phyloP scores from a whole-genome alignment of 1,140 invertebrate species.

The Telenomus remus region DNA sequence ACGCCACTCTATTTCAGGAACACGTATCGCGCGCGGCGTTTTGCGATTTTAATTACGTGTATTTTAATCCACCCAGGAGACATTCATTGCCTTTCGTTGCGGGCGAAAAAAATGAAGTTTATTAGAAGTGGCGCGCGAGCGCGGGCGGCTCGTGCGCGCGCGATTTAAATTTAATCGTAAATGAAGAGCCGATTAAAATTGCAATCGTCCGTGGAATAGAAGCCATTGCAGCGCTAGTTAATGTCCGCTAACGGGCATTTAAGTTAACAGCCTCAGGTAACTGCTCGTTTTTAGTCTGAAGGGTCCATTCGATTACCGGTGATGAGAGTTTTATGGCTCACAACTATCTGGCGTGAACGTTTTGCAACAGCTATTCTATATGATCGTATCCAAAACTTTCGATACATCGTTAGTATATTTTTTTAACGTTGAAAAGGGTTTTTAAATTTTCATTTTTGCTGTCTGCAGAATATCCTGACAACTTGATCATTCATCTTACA shows the following conservation, averaged over 20 bases:
- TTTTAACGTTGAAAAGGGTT: too few relatives aligned
- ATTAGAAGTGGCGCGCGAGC: constrained; percentile 53
- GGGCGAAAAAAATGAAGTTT: constrained; percentile 67
- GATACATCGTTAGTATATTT: too few relatives aligned
- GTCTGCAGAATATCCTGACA: too few relatives aligned
- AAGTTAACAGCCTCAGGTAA: constrained; percentile 74
- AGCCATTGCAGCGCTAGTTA: constrained; percentile 69
- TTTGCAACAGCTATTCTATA: constrained; percentile 12
- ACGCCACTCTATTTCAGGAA: constrained; percentile 68
- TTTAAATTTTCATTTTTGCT: too few relatives aligned
- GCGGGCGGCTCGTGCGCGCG: constrained; percentile 44
- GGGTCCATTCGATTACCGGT: constrained; percentile 73
- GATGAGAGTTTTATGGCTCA: constrained; percentile 68
- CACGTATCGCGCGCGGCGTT: constrained; percentile 62
- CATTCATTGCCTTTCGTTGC: constrained; percentile 64
- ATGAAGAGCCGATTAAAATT: constrained; percentile 75
- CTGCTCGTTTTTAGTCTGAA: constrained; percentile 74
- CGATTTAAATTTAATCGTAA: constrained; percentile 75
- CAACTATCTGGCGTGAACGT: constrained; percentile 49
- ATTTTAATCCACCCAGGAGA: constrained; percentile 67
- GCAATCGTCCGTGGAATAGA: constrained; percentile 73
- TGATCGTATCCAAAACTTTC: too few relatives aligned
- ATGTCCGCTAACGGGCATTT: constrained; percentile 75
- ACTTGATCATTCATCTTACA: too few relatives aligned
- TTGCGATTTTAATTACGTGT: constrained; percentile 71